phyloP scores from a whole-genome alignment of 1,140 invertebrate genomes.

The fruit fly (Drosophila melanogaster) region DNA sequence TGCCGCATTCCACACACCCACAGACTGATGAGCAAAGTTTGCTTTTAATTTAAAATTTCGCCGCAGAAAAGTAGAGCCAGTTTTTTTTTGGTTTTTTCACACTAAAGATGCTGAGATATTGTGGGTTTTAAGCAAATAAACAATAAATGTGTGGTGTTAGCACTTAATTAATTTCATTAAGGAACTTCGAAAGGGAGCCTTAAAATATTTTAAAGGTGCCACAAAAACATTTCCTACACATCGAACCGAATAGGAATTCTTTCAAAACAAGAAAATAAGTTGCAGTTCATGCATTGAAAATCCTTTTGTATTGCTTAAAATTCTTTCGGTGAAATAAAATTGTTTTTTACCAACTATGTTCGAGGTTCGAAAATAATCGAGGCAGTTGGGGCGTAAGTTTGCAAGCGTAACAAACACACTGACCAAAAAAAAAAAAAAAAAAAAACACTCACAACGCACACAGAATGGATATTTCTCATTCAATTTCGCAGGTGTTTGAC shows the following conservation, averaged over 20 bases:
- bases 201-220: constrained; percentile 4
- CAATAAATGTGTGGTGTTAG: too few relatives aligned
- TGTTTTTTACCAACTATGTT: constrained; percentile 72
- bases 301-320: constrained; percentile 67
- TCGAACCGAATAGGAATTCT: constrained; percentile 16
- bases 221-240: background rate
- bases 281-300: constrained; percentile 51
- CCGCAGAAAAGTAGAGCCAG: constrained; percentile 3
- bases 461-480: constrained; percentile 77
- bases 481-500: constrained; percentile 78
- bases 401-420: constrained; percentile 29
- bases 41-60: constrained; percentile 64
- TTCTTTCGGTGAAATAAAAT: constrained; percentile 68
- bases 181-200: too few relatives aligned
- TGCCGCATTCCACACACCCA: constrained; percentile 3
- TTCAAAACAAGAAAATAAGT: constrained; percentile 17
- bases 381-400: constrained; percentile 53
- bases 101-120: background rate
- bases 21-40: constrained; percentile 68
- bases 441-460: constrained; percentile 30
- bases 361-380: constrained; percentile 13
- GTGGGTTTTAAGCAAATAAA: too few relatives aligned
- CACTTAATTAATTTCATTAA: too few relatives aligned
- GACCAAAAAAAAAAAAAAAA: too few relatives aligned
- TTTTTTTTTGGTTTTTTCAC: constrained; percentile 3